Conservation (phyloP, 1,140 invertebrate species). For the Lepidurus apus region DNA sequence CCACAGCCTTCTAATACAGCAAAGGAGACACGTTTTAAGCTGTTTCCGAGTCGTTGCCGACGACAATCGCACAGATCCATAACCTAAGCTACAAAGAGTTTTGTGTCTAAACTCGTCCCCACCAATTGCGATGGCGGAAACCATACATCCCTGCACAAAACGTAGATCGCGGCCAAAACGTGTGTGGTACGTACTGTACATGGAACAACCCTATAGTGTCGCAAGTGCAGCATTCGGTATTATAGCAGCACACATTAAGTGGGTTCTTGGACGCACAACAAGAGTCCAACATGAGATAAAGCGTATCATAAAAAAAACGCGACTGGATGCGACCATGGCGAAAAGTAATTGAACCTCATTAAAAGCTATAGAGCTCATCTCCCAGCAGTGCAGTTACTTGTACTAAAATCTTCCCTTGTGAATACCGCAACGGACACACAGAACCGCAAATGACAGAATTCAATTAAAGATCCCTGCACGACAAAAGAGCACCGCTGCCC, state of each 20-base stretch:
- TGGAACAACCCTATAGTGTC: not conserved
- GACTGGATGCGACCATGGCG: not conserved
- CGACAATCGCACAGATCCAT: not conserved
- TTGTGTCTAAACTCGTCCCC: not conserved
- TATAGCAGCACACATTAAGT: not conserved
- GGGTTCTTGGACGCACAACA: not conserved
- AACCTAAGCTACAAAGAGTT: constrained; percentile 6
- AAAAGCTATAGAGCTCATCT: constrained; percentile 10
- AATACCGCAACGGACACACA: not conserved
- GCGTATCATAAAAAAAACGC: not conserved
- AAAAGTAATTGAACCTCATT: constrained; percentile 11
- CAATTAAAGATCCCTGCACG: not conserved
- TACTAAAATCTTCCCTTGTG: not conserved
- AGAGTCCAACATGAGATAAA: not conserved
- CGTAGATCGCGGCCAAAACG: not conserved
- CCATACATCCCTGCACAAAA: not conserved
- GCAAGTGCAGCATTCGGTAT: constrained; percentile 7
- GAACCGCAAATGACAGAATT: not conserved
- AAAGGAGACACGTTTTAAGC: constrained; percentile 2
- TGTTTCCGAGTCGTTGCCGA: constrained; percentile 17
- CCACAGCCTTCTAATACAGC: not conserved
- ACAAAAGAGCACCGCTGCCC: no score
- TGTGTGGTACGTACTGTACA: not conserved
- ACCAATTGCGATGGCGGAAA: not conserved
- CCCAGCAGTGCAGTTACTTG: not conserved